Percentiles rank a stretch among this genome's conserved stretches.
Evolutionary conservation across 2,113 vertebrate genomes (phyloP).

Genomic region (Coryphaenoides rupestris): DNA sequence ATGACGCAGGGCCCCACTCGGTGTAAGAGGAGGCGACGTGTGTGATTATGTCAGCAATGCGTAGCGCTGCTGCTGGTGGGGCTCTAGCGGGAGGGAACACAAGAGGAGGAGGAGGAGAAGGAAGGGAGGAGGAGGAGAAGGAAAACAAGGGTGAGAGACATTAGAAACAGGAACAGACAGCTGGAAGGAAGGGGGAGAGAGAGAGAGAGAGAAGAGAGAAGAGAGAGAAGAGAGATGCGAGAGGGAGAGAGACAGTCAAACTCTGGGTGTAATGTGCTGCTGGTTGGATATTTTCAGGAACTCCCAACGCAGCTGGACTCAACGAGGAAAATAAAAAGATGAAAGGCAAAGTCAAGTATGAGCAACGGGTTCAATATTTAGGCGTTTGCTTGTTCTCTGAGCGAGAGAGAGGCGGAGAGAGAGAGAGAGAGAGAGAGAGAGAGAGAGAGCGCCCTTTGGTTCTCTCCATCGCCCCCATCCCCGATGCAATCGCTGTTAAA

Average conservation of each 20-base stretch:
- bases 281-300: conserved; percentile 41
- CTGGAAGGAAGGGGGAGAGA: conserved; percentile 34
- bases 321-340: conserved; percentile 8
- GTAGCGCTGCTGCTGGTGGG: too few species aligned
- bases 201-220: conserved; percentile 34
- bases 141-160: conserved; percentile 29
- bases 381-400: not conserved
- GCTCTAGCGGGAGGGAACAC: too few species aligned
- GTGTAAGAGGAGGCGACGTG: too few species aligned
- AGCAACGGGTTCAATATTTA: conserved; percentile 13
- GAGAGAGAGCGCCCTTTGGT: too few species aligned
- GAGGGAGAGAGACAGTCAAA: not conserved
- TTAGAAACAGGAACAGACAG: conserved; percentile 12
- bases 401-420: too few species aligned
- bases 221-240: not conserved
- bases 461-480: too few species aligned
- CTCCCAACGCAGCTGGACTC: conserved; percentile 16
- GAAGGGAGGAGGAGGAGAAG: conserved; percentile 12
- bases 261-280: conserved; percentile 47
- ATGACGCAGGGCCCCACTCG: too few species aligned
- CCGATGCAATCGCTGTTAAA: too few species aligned
- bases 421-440: too few species aligned
- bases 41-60: too few species aligned
- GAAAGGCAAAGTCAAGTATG: conserved; percentile 5
- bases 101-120: conserved; percentile 23